Base-by-base conservation (phyloP, 2,113 vertebrate genomes). In the Gasterosteus nipponicus region DNA sequence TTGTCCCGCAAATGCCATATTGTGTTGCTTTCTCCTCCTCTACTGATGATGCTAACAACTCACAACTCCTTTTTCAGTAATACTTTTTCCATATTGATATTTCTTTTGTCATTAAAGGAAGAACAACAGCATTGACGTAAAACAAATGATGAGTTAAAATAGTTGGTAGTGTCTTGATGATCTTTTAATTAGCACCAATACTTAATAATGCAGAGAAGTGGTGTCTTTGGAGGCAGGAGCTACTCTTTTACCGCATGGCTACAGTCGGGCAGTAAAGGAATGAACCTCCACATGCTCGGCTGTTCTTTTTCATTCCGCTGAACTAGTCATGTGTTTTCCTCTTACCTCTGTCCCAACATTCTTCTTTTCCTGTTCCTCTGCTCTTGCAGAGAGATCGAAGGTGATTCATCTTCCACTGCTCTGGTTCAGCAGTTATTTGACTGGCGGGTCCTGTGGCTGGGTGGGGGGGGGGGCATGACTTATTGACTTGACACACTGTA, bases 391-490 rank as follows among this genome's bases (percentile, higher is more conserved):
- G 29, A 35, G 63, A 58, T 59, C 12, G 11, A 68, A 73, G 77
- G 62, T 68, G 11, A 80, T 77, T 73, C 35, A 73, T 84, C 69
- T 63, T 64, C 9, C 47, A 59, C 8, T 59, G 15, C 54, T 65
- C 10, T 35, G 64, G 69, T 65, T 60, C 35, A 69, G 26, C 49
- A 69, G 58, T 11, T 46, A 19, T 54, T 41, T 41, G 16, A 58
- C 41, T 22, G 41, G 31, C n/a, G 2, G 11, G 31, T 44, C 38
- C 29, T 38, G 2, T 31, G 46, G 69, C 35, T 33, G 54, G 33
- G 19, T 12, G 14, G 54, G 54, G 10, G 44, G 10, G 19, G 39
- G 56, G 46, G 26, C 26, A 42, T 11, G 15, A 47, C 58, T 47
- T 63, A 69, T 66, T 58, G 67, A 78, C 61, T 42, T 31, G 62